Base-by-base conservation (phyloP, 2,888 invertebrate genomes). In the Julus scandinavius region DNA sequence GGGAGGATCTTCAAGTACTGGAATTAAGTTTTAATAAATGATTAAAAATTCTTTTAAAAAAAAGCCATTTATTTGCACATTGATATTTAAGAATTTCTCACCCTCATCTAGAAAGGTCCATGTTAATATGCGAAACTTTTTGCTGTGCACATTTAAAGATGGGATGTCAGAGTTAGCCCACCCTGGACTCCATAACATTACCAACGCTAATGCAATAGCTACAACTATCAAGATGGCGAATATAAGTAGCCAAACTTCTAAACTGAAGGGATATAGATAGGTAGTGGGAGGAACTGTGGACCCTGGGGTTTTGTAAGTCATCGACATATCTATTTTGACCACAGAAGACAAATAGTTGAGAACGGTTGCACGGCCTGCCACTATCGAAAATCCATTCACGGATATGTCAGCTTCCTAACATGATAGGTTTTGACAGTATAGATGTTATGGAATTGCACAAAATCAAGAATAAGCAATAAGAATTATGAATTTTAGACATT, bases 41-140 rank as follows among this genome's bases (percentile, higher is more conserved):
- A 38, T 40, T 29, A 38, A 29, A 15, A 40, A 80, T 11, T 13
- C 1, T 40, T 11, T 9, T 38, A 38, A 29, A 38, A 15, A 15
- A n/a, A 20, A 63, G 4, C 4, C n/a, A 63, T n/a, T 4, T 20
- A 63, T n/a, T 6, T 7, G 4, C n/a, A 17, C 0, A 63, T 7
- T 20, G 63, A 9, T 11, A 72, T n/a, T 72, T 29, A 72, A 15
- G 5, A 13, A 9, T 2, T 85, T 85, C 50, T 63, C 58, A 87
- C 87, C 87, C 54, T 87, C 87, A 38, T 58, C 87, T n/a, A 87
- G 54, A 38, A 29, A 87, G 2, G 87, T 87, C n/a, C 87, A 5
- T 11, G 87, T 87, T 38, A 87, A 38, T 54, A 87, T 87, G 15
- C 63, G 87, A 54, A 87, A 87, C 3, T 15, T 49, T 49, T 50